These are phyloP conservation scores for Copsychus sechellarum DNA, from an alignment of 2,113 vertebrate genomes.

Conservation along the genomic window DNA sequence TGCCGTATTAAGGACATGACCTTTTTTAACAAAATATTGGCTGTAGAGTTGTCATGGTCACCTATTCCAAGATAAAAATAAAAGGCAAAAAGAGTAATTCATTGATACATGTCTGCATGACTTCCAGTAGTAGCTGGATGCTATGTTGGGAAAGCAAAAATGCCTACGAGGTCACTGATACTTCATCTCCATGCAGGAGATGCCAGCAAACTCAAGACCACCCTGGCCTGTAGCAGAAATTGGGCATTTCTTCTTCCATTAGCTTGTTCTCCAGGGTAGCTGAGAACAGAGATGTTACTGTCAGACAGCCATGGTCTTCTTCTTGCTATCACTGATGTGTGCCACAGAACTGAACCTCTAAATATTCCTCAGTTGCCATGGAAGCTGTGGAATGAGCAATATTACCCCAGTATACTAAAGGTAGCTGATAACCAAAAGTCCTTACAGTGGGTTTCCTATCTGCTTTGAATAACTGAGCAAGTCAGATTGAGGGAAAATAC, in stretches of 20 bases:
- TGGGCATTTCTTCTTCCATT: neutral
- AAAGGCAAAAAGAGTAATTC: neutral
- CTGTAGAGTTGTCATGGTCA: neutral
- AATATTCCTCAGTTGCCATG: conserved; percentile 21
- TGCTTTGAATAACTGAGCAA: neutral
- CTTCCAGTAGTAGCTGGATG: neutral
- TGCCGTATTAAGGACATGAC: neutral
- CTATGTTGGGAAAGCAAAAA: neutral
- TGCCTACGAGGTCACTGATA: neutral
- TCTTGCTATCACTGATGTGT: neutral
- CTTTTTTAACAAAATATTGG: neutral
- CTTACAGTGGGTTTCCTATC: neutral
- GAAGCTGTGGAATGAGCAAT: neutral
- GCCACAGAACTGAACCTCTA: neutral
- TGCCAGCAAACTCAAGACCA: neutral
- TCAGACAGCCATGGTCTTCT: neutral
- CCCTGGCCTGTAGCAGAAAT: neutral
- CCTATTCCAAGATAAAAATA: neutral
- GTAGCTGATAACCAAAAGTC: neutral
- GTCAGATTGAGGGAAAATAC: neutral
- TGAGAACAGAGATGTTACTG: neutral
- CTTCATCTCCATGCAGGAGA: neutral
- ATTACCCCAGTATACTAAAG: neutral
- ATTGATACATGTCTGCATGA: neutral
- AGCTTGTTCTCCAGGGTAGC: neutral